Base-by-base conservation (phyloP, 2,888 invertebrate genomes). In the Drosophila demipolita region DNA sequence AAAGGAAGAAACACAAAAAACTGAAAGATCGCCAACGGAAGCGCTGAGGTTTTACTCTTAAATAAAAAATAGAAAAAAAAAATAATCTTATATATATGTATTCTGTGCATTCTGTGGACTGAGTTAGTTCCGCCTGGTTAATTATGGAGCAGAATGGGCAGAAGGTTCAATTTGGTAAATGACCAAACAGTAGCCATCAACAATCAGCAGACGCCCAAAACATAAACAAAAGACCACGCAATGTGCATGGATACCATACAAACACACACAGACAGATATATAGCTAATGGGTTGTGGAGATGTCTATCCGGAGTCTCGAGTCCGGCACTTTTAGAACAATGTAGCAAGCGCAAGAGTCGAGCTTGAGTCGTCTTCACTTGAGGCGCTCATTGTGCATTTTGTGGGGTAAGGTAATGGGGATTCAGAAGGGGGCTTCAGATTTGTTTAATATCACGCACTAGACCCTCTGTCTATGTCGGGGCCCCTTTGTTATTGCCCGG, bases 141-240 rank as follows among this genome's bases (percentile, higher is more conserved):
- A 69, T 62, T 68, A 42, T 61, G 29, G n/a, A 42, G 64, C 50
- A 32, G 53, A 36, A 50, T 45, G 64, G 67, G 42, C 68, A 73
- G 77, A 70, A 68, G 75, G 78, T 73, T 78, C 73, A 87, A 83
- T 82, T 88, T 75, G 80, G 86, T 80, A 86, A 86, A 80, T 83
- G 82, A 75, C 87, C 82, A 83, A 83, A 85, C 88, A 73, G 85
- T 74, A 87, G 88, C 82, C 78, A 72, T 66, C 61, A 71, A 55
- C 54, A 55, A 68, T 61, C 55, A 58, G 32, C 62, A 65, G 53
- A 67, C 53, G 63, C 48, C 68, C 68, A 57, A 69, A 76, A 81
- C 87, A 83, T 87, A 83, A 87, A 87, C 87, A 87, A 75, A 68
- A 74, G 84, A 38, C 83, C 85, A 85, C 76, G 83, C 84, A 87